These are phyloP conservation scores for Chrosomus eos DNA, from an alignment of 2,797 vertebrate species.

Conservation along the genomic window DNA sequence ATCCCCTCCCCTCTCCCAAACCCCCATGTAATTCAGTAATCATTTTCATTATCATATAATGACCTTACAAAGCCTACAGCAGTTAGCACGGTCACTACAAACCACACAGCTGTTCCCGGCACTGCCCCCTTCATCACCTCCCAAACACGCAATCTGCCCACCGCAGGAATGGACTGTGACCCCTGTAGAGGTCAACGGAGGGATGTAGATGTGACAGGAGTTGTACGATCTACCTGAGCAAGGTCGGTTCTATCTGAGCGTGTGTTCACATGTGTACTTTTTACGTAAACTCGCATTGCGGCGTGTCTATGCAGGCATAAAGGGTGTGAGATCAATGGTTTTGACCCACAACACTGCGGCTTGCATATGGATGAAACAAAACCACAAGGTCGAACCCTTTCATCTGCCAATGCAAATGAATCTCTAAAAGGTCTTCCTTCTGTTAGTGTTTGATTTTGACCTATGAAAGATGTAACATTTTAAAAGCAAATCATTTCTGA, in stretches of 20 bases:
- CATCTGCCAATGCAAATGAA: constrained; percentile 40
- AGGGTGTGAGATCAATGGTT: constrained; percentile 35
- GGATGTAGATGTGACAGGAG: constrained; percentile 70
- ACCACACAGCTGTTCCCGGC: constrained; percentile 88
- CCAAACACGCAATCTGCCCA: constrained; percentile 39
- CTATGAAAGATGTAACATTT: background rate
- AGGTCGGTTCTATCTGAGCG: background rate
- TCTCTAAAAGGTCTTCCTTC: constrained; percentile 28
- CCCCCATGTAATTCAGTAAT: constrained; percentile 99
- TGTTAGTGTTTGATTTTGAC: constrained; percentile 29
- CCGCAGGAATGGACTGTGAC: constrained; percentile 31
- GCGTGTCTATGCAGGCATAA: constrained; percentile 35
- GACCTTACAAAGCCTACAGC: constrained; percentile 90
- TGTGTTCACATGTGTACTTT: constrained; percentile 22
- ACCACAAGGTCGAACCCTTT: constrained; percentile 34
- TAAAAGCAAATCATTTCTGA: constrained; percentile 3
- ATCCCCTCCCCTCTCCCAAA: constrained; percentile 90
- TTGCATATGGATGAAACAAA: constrained; percentile 46
- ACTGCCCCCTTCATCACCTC: constrained; percentile 70
- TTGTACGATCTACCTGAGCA: constrained; percentile 18
- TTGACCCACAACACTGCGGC: constrained; percentile 14
- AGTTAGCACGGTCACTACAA: constrained; percentile 85
- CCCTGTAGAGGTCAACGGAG: constrained; percentile 73
- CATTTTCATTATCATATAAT: constrained; percentile 99
- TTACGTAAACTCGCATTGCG: constrained; percentile 24